Evolutionary conservation across 2,888 invertebrate genomes (phyloP), one percentile per base, ranked within the genome.

Genomic region (Gnatocerus cornutus): DNA sequence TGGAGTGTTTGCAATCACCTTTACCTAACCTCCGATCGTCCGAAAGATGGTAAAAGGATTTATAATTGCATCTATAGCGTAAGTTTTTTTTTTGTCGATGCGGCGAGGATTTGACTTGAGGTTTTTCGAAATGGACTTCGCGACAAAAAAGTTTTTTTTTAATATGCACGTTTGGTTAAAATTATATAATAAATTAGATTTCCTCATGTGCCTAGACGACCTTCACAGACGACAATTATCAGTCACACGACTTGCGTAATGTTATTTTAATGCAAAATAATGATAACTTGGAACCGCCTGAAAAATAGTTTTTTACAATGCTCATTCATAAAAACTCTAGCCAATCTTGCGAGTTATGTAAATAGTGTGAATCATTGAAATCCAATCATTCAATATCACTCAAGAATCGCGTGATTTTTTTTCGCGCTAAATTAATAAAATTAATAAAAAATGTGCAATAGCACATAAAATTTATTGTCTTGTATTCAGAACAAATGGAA

Each of bases 11-110:
- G 41, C 41, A 13, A 52, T 53, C 63, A 63, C 53, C 63, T 63
- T 63, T 63, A 63, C 63, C 52, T 63, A 63, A 63, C 63, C 63
- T 63, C 52, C 52, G 33, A 43, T 8, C 13, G 14, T 9, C 14
- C 4, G 16, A 33, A 53, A 41, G 53, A 14, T 9, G 39, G 33
- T 50, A 37, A 62, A 43, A 52, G 53, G 30, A 10, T 12, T n/a
- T 5, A 29, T 53, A 53, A 53, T 53, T 27, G 14, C 37, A 43
- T 9, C 21, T 12, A 27, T 39, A 14, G 45, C 29, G 43, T 63
- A 59, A 59, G 59, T 56, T 16, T 14, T 37, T 55, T 37, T 55
- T 37, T 3, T 41, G 10, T 41, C 10, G 41, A 41, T 37, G 37
- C 37, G 41, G 3, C 10, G 41, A 12, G 41, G 41, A 33, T 33